Base-by-base conservation (phyloP, 2,797 vertebrate species). In the Spinus olivaceus region DNA sequence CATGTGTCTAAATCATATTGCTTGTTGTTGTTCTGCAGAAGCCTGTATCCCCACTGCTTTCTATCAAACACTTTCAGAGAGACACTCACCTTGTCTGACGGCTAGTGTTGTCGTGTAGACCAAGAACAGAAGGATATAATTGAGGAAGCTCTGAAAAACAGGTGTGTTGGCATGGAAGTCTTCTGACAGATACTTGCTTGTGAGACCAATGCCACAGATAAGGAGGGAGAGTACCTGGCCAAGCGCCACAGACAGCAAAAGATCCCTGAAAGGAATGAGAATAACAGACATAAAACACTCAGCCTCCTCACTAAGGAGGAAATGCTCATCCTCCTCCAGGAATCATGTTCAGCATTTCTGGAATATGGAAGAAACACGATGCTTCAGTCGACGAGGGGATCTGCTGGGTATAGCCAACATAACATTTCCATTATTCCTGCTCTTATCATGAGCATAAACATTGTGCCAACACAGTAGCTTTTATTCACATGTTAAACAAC, bases 141-240 rank as follows among this genome's bases (percentile, higher is more conserved):
- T 99, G 94, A 99, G 99, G 95, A 99, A 99, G 98, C 98, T 99
- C 98, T 99, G 99, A 97, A 99, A 99, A 95, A 99, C 98, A 5
- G 99, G 99, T 6, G 99, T 99, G 96, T 99, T 99, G 95, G 99
- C 99, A 46, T 99, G 99, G 97, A 99, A 99, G 96, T 99, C 99
- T 73, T 99, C 98, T 35, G 98, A 98, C 96, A 99, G 97, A 97
- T 99, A 99, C 97, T 99, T 99, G 98, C 99, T 99, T 28, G 98
- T 99, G 97, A 99, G 98, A 89, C 98, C 98, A 90, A 99, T 99
- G 82, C 98, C 99, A 96, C 99, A 99, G 96, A 99, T 98, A 81
- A 99, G 98, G 87, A 99, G 97, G 42, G 99, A 99, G 88, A 99
- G 97, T 57, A 99, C 98, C 95, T 99, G 99, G 80, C 99, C 99